These are phyloP conservation scores for Zophobas atratus DNA, from an alignment of 1,140 invertebrate species.

Conservation along the genomic window DNA sequence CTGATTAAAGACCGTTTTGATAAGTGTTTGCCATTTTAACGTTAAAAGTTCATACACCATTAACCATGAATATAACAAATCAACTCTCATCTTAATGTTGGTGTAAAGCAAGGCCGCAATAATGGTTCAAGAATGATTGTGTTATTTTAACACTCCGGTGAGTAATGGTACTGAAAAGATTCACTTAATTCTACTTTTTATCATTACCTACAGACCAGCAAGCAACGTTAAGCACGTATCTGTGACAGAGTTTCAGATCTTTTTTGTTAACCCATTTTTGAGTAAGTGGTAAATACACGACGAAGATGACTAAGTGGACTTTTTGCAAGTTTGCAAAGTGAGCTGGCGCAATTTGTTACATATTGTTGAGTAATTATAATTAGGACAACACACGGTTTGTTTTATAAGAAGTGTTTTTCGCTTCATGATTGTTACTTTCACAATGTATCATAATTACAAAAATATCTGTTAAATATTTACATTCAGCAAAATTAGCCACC, in stretches of 20 bases:
- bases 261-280: not conserved
- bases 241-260: not conserved
- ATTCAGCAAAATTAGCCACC: constrained; percentile 1
- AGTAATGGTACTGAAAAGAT: constrained; percentile 17
- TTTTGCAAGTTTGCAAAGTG: constrained; percentile 16
- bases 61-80: constrained; percentile 21
- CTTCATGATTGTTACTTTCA: constrained; percentile 17
- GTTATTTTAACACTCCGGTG: constrained; percentile 21
- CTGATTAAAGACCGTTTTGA: not conserved
- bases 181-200: constrained; percentile 9
- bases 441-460: constrained; percentile 4
- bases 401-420: constrained; percentile 12
- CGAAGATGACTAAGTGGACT: not conserved
- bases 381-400: constrained; percentile 18
- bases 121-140: constrained; percentile 22
- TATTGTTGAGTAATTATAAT: constrained; percentile 30
- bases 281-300: not conserved
- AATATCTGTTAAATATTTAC: constrained; percentile 6
- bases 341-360: constrained; percentile 27
- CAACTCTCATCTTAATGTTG: constrained; percentile 5
- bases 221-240: not conserved
- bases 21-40: constrained; percentile 13
- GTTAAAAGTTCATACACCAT: constrained; percentile 8
- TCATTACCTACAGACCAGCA: not conserved
- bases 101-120: constrained; percentile 9